A percentile compares a stretch with the other conserved stretches of the same genome.
Evolutionary conservation across 2,797 vertebrate genomes (phyloP).

Genomic region (Phrynocephalus guinanensis): DNA sequence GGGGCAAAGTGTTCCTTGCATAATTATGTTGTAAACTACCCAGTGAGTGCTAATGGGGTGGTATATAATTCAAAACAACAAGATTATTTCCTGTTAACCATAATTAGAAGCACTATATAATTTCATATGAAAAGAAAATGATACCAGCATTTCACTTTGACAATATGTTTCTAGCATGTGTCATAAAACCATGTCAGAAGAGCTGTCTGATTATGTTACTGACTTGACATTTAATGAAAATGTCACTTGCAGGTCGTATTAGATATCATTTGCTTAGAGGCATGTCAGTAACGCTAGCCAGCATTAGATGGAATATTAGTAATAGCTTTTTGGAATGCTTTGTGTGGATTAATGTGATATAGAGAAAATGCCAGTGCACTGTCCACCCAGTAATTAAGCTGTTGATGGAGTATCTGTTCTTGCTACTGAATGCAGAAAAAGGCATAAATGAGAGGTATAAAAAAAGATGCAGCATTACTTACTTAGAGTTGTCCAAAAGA

Average conservation of each 20-base stretch:
- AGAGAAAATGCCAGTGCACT: conserved; percentile 2
- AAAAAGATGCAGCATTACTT: no score
- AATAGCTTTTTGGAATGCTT: conserved; percentile 18
- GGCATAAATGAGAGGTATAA: neutral
- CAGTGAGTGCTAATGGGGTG: no score
- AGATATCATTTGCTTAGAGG: conserved; percentile 6
- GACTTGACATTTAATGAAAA: conserved; percentile 16
- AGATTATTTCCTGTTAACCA: neutral
- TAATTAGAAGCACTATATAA: neutral
- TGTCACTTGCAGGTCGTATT: conserved; percentile 2
- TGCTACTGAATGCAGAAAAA: neutral
- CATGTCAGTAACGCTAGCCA: conserved; percentile 5
- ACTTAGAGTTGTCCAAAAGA: neutral
- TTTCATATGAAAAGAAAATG: conserved; percentile 9
- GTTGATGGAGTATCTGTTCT: neutral
- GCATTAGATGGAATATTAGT: conserved; percentile 20
- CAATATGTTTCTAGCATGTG: neutral
- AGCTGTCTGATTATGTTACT: conserved; percentile 33
- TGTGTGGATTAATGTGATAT: conserved; percentile 10
- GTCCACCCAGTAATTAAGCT: neutral
- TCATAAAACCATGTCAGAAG: neutral
- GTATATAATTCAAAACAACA: no score
- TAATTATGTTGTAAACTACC: no score
- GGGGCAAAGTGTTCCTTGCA: no score
- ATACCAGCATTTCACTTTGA: conserved; percentile 8